Evolutionary conservation across 2,113 vertebrate genomes (phyloP).

Genomic region (Tragelaphus buxtoni): DNA sequence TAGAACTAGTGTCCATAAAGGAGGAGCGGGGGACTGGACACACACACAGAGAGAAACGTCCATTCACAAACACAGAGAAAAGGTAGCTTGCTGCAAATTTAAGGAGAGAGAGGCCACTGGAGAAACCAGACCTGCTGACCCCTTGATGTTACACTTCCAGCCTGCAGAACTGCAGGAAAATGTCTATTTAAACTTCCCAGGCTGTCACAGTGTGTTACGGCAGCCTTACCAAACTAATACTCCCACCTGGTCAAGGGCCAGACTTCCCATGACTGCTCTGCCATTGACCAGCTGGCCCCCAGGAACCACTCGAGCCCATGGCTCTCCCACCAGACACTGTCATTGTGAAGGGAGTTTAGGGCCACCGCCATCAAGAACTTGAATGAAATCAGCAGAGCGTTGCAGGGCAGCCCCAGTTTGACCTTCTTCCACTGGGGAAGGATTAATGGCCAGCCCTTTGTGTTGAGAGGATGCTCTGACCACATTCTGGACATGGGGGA

Average conservation of each 20-base stretch:
- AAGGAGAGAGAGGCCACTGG: neutral
- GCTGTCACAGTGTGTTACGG: neutral
- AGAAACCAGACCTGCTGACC: neutral
- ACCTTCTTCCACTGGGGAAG: conserved; percentile 46
- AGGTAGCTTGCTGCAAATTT: neutral
- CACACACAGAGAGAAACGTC: neutral
- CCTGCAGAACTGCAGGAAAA: neutral
- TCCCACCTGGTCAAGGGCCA: neutral
- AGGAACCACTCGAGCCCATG: neutral
- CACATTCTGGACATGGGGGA: neutral
- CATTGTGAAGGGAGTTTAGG: neutral
- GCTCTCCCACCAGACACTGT: neutral
- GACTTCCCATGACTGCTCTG: neutral
- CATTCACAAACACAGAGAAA: neutral
- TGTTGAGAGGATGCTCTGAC: neutral
- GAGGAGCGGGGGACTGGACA: neutral
- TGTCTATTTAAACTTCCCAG: neutral
- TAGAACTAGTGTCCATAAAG: neutral
- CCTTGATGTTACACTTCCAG: neutral
- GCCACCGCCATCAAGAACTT: neutral
- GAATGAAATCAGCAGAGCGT: conserved; percentile 36
- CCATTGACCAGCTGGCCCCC: neutral
- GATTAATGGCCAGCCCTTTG: conserved; percentile 48
- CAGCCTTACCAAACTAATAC: neutral
- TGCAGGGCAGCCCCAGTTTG: conserved; percentile 42